Evolutionary conservation across 2,113 vertebrate genomes (phyloP).

Genomic region (Xenopus tropicalis): DNA sequence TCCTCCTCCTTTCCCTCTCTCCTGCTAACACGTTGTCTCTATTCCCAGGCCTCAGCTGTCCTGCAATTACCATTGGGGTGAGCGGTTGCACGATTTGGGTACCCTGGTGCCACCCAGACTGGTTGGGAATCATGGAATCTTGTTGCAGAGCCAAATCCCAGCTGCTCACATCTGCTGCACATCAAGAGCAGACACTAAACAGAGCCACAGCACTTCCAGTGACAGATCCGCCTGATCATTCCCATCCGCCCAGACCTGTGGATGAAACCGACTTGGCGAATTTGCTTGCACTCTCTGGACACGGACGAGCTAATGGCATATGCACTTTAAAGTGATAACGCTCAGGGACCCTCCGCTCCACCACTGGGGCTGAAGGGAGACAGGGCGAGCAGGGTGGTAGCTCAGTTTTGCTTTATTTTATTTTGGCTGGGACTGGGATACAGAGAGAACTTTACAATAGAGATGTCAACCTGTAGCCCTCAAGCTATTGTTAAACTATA

Average conservation of each 20-base stretch:
- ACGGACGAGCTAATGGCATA: neutral
- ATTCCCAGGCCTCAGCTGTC: constrained; percentile 20
- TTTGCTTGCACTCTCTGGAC: constrained; percentile 11
- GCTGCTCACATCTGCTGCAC: constrained; percentile 38
- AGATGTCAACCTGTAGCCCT: too few relatives aligned
- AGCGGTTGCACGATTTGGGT: constrained; percentile 36
- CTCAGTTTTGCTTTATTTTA: too few relatives aligned
- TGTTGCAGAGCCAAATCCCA: constrained; percentile 33
- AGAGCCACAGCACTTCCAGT: constrained; percentile 30
- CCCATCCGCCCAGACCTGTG: constrained; percentile 24
- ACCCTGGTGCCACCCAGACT: constrained; percentile 43
- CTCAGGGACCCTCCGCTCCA: neutral
- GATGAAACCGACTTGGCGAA: constrained; percentile 35
- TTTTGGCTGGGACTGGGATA: too few relatives aligned
- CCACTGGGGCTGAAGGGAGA: too few relatives aligned
- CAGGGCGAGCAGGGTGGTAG: too few relatives aligned
- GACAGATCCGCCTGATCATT: constrained; percentile 18
- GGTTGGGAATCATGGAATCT: constrained; percentile 30
- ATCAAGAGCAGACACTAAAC: constrained; percentile 41
- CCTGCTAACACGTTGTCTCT: constrained; percentile 24
- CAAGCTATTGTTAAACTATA: too few relatives aligned
- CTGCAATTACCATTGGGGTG: constrained; percentile 17
- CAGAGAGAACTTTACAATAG: too few relatives aligned
- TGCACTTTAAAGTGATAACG: constrained; percentile 2
- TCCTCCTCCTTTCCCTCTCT: neutral